Percentiles rank a stretch among this genome's conserved stretches.
phyloP scores from a whole-genome alignment of 2,113 vertebrate species.

The Murina feae region DNA sequence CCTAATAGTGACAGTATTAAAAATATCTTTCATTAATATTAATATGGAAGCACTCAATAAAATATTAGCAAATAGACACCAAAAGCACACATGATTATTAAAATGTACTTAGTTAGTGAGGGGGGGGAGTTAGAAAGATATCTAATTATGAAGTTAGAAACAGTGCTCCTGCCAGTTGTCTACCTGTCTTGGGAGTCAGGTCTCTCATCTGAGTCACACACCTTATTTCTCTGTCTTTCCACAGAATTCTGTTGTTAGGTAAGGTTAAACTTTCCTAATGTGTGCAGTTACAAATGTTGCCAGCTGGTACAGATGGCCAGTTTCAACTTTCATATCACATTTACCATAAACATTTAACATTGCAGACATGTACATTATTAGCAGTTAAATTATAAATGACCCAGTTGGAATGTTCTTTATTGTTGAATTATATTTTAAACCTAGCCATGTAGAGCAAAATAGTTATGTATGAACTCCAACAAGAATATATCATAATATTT shows the following conservation, averaged over 20 bases:
- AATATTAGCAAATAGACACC: too few relatives aligned
- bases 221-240: neutral
- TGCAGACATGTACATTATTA: neutral
- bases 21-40: too few relatives aligned
- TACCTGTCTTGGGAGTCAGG: neutral
- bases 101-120: neutral
- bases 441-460: neutral
- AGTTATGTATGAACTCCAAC: neutral
- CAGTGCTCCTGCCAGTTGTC: neutral
- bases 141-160: neutral
- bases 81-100: neutral
- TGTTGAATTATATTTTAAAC: neutral
- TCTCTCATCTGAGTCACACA: neutral
- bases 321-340: neutral
- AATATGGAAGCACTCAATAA: too few relatives aligned
- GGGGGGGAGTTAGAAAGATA: neutral
- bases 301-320: neutral
- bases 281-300: neutral
- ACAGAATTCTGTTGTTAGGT: neutral
- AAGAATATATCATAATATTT: neutral
- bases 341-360: neutral
- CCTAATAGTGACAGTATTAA: too few relatives aligned
- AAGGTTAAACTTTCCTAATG: neutral
- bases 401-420: neutral
- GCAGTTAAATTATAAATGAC: neutral